phyloP scores from a whole-genome alignment of 1,140 invertebrate genomes.

The Trachymyrmex septentrionalis region DNA sequence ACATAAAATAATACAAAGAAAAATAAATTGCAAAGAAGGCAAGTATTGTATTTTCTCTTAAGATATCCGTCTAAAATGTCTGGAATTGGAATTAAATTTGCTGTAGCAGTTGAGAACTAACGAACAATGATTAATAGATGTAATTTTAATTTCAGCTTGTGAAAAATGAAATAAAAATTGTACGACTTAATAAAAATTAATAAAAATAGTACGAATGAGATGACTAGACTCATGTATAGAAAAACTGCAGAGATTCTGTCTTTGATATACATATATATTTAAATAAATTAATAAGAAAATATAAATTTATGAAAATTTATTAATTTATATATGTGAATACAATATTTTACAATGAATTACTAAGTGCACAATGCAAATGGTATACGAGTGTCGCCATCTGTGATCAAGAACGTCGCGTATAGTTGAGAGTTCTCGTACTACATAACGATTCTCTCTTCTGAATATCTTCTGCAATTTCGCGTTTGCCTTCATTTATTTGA shows the following conservation, averaged over 20 bases:
- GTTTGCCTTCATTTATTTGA: background rate
- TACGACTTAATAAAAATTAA: background rate
- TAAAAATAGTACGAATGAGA: background rate
- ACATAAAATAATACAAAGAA: background rate
- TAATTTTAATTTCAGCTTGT: background rate
- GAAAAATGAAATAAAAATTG: background rate
- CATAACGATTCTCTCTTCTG: conserved; percentile 5
- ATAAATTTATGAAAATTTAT: background rate
- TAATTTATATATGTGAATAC: conserved; percentile 12
- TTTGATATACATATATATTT: background rate
- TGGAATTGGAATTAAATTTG: background rate
- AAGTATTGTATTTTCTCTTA: background rate
- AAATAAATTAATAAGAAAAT: background rate
- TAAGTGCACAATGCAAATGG: background rate
- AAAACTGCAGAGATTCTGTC: background rate
- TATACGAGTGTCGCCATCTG: conserved; percentile 77
- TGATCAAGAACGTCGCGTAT: conserved; percentile 64
- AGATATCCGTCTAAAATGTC: background rate
- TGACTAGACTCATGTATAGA: background rate
- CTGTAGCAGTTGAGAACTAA: conserved; percentile 3
- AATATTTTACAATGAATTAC: conserved; percentile 8
- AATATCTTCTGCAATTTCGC: background rate
- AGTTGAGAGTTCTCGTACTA: conserved; percentile 36
- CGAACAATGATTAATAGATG: background rate
- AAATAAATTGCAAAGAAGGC: background rate